Evolutionary conservation across 2,888 invertebrate genomes (phyloP).

Genomic region (Erebia ligea): DNA sequence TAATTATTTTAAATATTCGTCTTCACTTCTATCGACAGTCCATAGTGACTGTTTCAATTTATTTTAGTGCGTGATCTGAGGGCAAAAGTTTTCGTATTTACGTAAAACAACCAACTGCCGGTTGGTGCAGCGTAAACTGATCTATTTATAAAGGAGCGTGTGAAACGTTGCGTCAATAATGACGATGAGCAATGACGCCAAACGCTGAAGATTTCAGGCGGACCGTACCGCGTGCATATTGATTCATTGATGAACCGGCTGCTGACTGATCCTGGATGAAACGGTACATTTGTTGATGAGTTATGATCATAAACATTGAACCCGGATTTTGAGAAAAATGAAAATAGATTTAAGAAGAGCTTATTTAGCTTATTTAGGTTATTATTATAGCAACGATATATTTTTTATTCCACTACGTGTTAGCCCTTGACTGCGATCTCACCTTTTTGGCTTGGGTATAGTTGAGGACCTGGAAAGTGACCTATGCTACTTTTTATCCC

Average conservation of each 20-base stretch:
- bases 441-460: too few species aligned
- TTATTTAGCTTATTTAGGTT: background rate
- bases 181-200: constrained; percentile 25
- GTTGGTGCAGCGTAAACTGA: background rate
- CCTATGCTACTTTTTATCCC: too few species aligned
- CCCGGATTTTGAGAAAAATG: background rate
- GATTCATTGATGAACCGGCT: background rate
- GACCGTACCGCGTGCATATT: background rate
- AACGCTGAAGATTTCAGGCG: background rate
- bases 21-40: too few species aligned
- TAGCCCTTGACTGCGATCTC: too few species aligned
- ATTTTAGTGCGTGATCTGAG: constrained; percentile 4
- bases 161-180: constrained; percentile 32
- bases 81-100: constrained; percentile 5
- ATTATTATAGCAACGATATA: too few species aligned
- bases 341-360: background rate
- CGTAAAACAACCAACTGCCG: background rate
- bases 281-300: background rate
- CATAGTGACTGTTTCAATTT: too few species aligned
- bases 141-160: constrained; percentile 40
- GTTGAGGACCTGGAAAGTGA: too few species aligned
- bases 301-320: background rate
- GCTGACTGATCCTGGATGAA: background rate
- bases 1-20: too few species aligned
- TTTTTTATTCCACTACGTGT: too few species aligned